These are phyloP conservation scores for Eretmochelys imbricata DNA, from an alignment of 2,113 vertebrate genomes.

Conservation along the genomic window DNA sequence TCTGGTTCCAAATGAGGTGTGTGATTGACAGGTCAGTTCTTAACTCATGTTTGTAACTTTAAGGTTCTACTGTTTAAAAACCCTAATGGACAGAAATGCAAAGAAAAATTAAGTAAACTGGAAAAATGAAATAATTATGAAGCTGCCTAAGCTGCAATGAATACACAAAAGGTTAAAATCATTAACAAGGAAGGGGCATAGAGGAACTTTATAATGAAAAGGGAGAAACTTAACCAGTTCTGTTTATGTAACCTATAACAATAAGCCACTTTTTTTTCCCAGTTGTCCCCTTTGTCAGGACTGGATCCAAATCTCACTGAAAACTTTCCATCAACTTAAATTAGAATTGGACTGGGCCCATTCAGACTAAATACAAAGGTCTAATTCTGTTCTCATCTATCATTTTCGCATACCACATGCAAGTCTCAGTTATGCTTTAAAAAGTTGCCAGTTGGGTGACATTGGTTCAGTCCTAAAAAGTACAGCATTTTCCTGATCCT, in stretches of 20 bases:
- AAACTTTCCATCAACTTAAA: background rate
- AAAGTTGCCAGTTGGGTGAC: background rate
- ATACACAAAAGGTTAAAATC: background rate
- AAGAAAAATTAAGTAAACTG: background rate
- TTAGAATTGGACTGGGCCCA: background rate
- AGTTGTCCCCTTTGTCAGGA: background rate
- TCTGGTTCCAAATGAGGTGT: no score
- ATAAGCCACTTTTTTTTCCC: background rate
- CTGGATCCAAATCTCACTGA: background rate
- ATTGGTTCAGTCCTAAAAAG: background rate
- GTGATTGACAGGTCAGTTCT: no score
- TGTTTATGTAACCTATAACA: fast-evolving
- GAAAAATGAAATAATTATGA: background rate
- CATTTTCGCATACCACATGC: background rate
- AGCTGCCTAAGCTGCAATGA: background rate
- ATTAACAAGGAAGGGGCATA: background rate
- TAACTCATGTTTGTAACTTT: no score
- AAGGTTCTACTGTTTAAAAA: background rate
- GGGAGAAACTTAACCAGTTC: background rate
- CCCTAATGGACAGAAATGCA: background rate
- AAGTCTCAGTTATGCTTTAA: background rate
- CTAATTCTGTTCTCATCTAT: background rate
- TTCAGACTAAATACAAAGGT: background rate
- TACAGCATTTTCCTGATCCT: background rate
- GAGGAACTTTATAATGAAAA: background rate